Percentiles rank a stretch among this genome's conserved stretches.
phyloP scores from a whole-genome alignment of 1,140 invertebrate species.

The Luehdorfia chinensis region DNA sequence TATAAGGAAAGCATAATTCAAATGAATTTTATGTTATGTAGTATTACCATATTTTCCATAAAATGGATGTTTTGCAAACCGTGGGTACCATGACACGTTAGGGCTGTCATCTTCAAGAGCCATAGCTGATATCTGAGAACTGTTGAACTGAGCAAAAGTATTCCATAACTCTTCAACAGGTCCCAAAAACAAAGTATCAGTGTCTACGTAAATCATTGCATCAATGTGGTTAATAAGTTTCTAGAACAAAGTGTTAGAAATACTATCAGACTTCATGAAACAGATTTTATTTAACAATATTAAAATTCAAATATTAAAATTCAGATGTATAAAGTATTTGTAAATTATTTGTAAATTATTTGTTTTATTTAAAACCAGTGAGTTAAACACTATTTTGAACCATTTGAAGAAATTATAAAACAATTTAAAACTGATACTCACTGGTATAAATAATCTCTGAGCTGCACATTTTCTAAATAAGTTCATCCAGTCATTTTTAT shows the following conservation, averaged over 20 bases:
- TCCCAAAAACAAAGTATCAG: constrained; percentile 92
- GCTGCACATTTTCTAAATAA: constrained; percentile 96
- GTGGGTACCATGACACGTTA: constrained; percentile 96
- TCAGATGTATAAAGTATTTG: too few species aligned
- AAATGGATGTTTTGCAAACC: constrained; percentile 96
- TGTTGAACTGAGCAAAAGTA: constrained; percentile 90
- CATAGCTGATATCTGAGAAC: constrained; percentile 90
- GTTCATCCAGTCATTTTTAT: constrained; percentile 87
- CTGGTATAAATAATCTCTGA: constrained; percentile 93
- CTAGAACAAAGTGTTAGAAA: constrained; percentile 78
- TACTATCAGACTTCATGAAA: too few species aligned
- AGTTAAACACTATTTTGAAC: too few species aligned
- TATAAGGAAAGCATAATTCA: too few species aligned
- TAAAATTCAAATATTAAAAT: constrained; percentile 8
- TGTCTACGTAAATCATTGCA: constrained; percentile 95
- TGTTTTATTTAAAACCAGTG: too few species aligned
- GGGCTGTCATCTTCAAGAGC: constrained; percentile 94
- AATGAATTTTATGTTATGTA: too few species aligned
- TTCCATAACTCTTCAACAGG: constrained; percentile 90
- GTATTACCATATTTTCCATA: constrained; percentile 90
- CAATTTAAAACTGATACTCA: constrained; percentile 82
- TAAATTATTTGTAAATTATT: too few species aligned
- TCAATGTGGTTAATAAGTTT: constrained; percentile 87
- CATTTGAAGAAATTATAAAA: too few species aligned
- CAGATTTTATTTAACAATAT: constrained; percentile 1